These are phyloP conservation scores for Girardia tigrina DNA, from an alignment of 2,888 invertebrate genomes.

Conservation along the genomic window DNA sequence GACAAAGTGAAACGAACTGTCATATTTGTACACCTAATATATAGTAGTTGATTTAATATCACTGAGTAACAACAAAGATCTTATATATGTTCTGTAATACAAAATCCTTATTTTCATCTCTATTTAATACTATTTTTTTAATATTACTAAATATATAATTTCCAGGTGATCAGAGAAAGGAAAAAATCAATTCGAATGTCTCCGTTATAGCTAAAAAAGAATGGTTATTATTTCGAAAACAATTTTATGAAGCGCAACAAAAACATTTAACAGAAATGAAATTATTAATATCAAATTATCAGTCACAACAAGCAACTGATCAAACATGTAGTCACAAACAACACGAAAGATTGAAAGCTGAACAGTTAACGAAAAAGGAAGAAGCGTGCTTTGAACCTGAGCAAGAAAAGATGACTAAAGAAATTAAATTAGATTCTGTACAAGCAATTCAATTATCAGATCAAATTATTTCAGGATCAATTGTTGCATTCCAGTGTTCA, in stretches of 20 bases:
- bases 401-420: no score
- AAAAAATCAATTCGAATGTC: not conserved
- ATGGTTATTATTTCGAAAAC: not conserved
- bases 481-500: not conserved
- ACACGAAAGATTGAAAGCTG: not conserved
- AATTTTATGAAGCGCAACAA: slow-evolving; percentile 1
- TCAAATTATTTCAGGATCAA: not conserved
- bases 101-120: no score
- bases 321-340: not conserved
- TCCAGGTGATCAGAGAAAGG: not conserved
- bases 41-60: no score
- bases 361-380: not conserved
- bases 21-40: no score
- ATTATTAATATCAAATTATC: not conserved
- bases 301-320: not conserved
- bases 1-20: no score
- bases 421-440: no score
- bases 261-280: not conserved
- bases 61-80: no score
- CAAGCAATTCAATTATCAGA: not conserved
- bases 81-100: no score
- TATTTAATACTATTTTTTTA: no score
- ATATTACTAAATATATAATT: no score
- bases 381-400: no score
- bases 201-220: not conserved